Percentiles rank a stretch among this genome's conserved stretches.
Conservation (phyloP, 2,888 invertebrate genomes). For the Hecatera dysodea region DNA sequence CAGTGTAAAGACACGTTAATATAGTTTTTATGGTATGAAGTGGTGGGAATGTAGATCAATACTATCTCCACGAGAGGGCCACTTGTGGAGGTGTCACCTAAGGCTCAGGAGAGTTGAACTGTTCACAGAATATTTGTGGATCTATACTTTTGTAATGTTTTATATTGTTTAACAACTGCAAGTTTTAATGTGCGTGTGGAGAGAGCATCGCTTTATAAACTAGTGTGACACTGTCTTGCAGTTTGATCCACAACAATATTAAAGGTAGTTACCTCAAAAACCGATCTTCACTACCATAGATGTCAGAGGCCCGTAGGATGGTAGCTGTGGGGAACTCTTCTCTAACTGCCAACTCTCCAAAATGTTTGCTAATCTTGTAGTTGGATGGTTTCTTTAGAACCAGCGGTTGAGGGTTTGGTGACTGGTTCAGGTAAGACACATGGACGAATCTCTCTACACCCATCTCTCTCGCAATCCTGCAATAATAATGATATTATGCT, state of each 20-base stretch:
- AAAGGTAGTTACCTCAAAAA: slow-evolving; percentile 92
- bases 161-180: neutral
- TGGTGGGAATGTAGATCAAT: too few relatives aligned
- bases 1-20: too few relatives aligned
- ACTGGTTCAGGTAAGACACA: slow-evolving; percentile 96
- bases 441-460: slow-evolving; percentile 98
- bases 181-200: accelerated
- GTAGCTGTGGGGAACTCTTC: slow-evolving; percentile 99
- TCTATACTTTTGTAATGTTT: too few relatives aligned
- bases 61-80: too few relatives aligned
- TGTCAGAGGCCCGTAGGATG: slow-evolving; percentile 97
- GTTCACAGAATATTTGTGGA: too few relatives aligned
- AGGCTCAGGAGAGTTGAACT: too few relatives aligned
- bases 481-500: neutral
- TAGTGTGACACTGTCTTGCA: neutral
- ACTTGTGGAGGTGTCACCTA: too few relatives aligned
- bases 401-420: slow-evolving; percentile 92
- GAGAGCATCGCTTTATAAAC: neutral
- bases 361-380: slow-evolving; percentile 94
- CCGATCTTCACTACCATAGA: slow-evolving; percentile 97
- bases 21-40: too few relatives aligned
- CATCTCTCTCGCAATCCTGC: slow-evolving; percentile 88
- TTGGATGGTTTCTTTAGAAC: slow-evolving; percentile 94
- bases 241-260: neutral
- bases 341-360: slow-evolving; percentile 97